phyloP scores from a whole-genome alignment of 1,140 invertebrate genomes.

The Polypedilum vanderplanki region DNA sequence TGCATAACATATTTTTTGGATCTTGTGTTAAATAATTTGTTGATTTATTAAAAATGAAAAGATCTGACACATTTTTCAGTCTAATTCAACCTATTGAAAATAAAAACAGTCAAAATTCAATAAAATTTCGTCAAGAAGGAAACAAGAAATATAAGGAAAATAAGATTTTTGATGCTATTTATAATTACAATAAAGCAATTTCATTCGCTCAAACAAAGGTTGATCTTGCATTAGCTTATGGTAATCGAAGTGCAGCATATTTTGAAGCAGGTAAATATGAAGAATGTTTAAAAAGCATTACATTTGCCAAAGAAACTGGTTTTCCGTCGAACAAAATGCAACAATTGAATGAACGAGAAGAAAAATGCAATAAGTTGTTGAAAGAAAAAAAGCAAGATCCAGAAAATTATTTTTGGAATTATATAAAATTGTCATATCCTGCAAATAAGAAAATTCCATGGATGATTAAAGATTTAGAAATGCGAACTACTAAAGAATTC shows the following conservation, averaged over 20 bases:
- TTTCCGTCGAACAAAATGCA: not conserved
- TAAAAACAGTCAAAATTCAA: too few relatives aligned
- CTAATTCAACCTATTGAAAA: too few relatives aligned
- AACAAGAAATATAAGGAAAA: too few relatives aligned
- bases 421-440: not conserved
- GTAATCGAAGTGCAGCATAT: not conserved
- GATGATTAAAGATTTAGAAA: not conserved
- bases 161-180: too few relatives aligned
- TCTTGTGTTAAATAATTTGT: too few relatives aligned
- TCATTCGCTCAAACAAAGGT: not conserved
- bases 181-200: not conserved
- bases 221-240: not conserved
- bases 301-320: slow-evolving; percentile 2
- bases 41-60: too few relatives aligned
- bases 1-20: too few relatives aligned
- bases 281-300: not conserved
- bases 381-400: slow-evolving; percentile 23
- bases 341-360: not conserved
- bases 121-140: too few relatives aligned
- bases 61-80: too few relatives aligned
- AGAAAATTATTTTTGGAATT: not conserved
- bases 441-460: not conserved
- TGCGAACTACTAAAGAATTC: not conserved
- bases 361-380: slow-evolving; percentile 32
- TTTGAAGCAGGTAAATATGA: not conserved